Evolutionary conservation across 2,113 vertebrate species (phyloP).

Genomic region (Eulemur rufifrons): DNA sequence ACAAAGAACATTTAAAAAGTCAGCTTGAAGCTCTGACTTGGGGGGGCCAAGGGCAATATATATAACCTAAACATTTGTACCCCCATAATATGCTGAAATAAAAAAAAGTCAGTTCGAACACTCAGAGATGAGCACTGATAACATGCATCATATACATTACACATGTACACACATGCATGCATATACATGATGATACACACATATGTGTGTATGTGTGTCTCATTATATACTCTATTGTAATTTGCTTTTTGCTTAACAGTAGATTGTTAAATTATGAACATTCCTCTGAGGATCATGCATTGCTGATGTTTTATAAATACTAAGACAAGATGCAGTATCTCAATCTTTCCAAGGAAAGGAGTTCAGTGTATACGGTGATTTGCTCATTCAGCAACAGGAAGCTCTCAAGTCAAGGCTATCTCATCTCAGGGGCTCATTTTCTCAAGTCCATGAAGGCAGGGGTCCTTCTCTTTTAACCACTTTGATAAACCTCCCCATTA

Average conservation of each 20-base stretch:
- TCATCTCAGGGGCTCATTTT: not conserved
- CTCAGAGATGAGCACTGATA: not conserved
- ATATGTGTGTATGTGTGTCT: not conserved
- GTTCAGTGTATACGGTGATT: not conserved
- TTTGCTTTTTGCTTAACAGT: not conserved
- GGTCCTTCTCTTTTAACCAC: not conserved
- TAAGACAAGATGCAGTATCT: not conserved
- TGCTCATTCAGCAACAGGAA: not conserved
- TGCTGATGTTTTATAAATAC: not conserved
- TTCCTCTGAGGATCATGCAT: not conserved
- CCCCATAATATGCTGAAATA: too few relatives aligned
- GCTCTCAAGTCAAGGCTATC: not conserved
- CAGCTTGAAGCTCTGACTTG: not conserved
- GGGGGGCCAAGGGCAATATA: too few relatives aligned
- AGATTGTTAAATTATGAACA: not conserved
- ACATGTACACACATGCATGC: too few relatives aligned
- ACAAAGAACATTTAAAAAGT: not conserved
- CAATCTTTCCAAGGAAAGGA: not conserved
- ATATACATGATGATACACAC: not conserved
- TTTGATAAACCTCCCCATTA: not conserved
- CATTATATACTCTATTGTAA: not conserved
- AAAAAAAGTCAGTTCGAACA: not conserved
- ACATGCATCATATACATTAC: too few relatives aligned
- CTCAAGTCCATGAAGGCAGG: not conserved
- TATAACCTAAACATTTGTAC: too few relatives aligned